Evolutionary conservation across 1,140 invertebrate species (phyloP), one percentile per base, ranked within the genome.

Genomic region (Sweltsa coloradensis): DNA sequence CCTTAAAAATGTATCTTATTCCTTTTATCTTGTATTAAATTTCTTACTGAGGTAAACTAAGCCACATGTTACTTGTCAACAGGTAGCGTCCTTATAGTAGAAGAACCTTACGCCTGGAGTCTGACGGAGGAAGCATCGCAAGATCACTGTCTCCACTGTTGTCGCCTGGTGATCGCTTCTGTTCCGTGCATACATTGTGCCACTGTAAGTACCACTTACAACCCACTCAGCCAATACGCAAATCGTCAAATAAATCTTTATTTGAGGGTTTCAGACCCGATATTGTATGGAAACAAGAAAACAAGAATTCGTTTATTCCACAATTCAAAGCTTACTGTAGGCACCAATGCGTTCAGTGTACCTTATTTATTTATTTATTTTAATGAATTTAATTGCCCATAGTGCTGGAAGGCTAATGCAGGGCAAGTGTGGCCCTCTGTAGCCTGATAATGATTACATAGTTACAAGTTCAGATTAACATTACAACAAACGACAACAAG

Each of bases 131-230:
- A 67, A 9, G 61, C 62, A 18, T 55, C 68, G 9, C 21, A 45
- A 6, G 62, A 51, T 3, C 72, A 75, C 55, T 79, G 76, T 53
- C 61, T 71, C 19, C 59, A 73, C 50, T 79, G 76, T 56, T 63
- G 55, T 61, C 60, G 39, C 34, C 65, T 50, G 51, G 58, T 57
- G 37, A 55, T 45, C 36, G 56, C 47, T 26, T 60, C 53, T 24
- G 54, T 75, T 27, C 73, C 74, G 1, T 79, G 76, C 55, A 18
- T 47, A 14, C 52, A 59, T 26, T 79, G 76, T 55, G 66, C 65
- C 54, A 65, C 56, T 51, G 71, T 72, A 47, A 60, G 62, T 58
- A 52, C 43, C 41, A 50, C 45, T 26, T 50, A 36, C 16, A 19
- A 14, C 23, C 31, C 25, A 23, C 7, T 11, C 34, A 26, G 31